Evolutionary conservation across 2,797 vertebrate species (phyloP), one percentile per base, ranked within the genome.

Genomic region (Pithecia hirsuta): DNA sequence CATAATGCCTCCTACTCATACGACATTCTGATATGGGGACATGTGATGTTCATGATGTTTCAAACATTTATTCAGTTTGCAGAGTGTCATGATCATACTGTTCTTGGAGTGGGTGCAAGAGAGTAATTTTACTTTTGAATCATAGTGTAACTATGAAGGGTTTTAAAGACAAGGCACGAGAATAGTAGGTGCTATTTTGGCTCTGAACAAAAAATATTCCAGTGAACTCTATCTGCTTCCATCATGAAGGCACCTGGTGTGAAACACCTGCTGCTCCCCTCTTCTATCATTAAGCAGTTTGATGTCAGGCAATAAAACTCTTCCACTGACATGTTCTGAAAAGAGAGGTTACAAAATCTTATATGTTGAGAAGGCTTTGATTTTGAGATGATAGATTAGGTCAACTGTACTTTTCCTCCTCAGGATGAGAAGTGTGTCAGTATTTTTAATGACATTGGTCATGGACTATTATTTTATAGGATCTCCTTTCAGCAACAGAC

Each of bases 161-260:
- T 95, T 97, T 96, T 74, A 81, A 87, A 93, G 39, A 75, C 44
- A 91, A 48, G 67, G 24, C 30, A 92, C 39, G 50, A 90, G 95
- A 96, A 93, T 89, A 95, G 92, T 75, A 92, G 52, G 78, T 92
- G 30, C 86, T 97, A 95, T 95, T 95, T 96, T 59, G 67, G 44
- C 41, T 95, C 52, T 74, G 88, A 91, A 81, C 59, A 92, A 82
- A 82, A 97, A 95, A 95, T 89, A 86, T 79, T 94, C 30, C 87
- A 72, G 67, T 86, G 95, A 97, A 92, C 89, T 97, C 70, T 93
- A 24, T 79, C 89, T 75, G 81, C 48, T 91, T 46, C 64, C 48
- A 74, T 93, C 46, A 55, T 3, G 39, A 81, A 92, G 70, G 85
- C 52, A 88, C 85, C 93, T 93, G 91, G 79, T 75, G 89, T 89